These are phyloP conservation scores for Ophraella communa DNA, from an alignment of 2,888 invertebrate genomes.

Conservation along the genomic window DNA sequence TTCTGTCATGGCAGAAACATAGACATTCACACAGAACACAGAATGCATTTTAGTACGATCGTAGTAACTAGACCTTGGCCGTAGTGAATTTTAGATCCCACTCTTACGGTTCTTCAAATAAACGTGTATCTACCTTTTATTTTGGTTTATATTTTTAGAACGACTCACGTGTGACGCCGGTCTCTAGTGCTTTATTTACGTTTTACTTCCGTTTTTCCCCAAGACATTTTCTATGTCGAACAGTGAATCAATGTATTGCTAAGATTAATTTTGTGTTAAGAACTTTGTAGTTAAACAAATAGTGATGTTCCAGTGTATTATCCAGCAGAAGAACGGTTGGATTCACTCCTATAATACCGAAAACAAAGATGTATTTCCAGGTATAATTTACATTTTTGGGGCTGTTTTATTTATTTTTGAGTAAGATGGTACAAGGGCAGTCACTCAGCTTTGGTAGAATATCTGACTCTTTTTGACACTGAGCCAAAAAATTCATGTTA, in stretches of 20 bases:
- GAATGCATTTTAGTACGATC: conserved; percentile 26
- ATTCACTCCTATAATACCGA: conserved; percentile 74
- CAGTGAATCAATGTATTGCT: conserved; percentile 18
- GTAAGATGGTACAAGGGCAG: conserved; percentile 1
- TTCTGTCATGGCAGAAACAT: conserved; percentile 26
- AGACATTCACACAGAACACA: conserved; percentile 19
- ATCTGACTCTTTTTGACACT: conserved; percentile 5
- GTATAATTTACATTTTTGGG: conserved; percentile 54
- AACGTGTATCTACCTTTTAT: conserved; percentile 25
- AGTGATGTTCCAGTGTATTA: conserved; percentile 82
- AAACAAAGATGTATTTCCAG: conserved; percentile 76
- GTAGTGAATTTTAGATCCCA: conserved; percentile 26
- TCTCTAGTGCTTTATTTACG: conserved; percentile 47
- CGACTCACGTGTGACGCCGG: conserved; percentile 38
- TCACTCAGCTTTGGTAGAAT: background rate
- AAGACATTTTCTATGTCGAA: conserved; percentile 27
- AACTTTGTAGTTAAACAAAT: conserved; percentile 2
- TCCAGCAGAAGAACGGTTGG: conserved; percentile 81
- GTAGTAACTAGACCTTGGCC: conserved; percentile 26
- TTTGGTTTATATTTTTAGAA: conserved; percentile 43
- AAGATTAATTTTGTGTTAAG: conserved; percentile 14
- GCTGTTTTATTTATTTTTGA: conserved; percentile 3
- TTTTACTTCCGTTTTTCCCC: conserved; percentile 45
- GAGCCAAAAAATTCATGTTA: conserved; percentile 16
- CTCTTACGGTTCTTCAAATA: conserved; percentile 22